Percentiles rank a stretch among this genome's conserved stretches.
phyloP scores from a whole-genome alignment of 2,113 vertebrate genomes.

The Eptesicus fuscus region DNA sequence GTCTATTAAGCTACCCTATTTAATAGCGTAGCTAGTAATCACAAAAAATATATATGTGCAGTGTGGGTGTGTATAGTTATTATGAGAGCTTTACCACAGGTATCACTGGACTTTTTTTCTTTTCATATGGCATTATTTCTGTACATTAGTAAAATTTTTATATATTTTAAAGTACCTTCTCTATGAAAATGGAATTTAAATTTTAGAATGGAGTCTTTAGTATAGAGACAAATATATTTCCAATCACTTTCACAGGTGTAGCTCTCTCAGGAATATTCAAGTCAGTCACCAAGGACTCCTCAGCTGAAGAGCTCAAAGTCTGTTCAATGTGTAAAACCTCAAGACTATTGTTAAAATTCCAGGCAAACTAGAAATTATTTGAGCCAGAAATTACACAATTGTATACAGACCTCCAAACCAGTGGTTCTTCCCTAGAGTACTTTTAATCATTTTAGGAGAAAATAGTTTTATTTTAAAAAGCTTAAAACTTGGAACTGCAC shows the following conservation, averaged over 20 bases:
- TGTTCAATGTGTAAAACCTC: constrained; percentile 49
- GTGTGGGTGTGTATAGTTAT: background rate
- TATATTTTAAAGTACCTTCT: constrained; percentile 30
- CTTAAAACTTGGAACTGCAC: constrained; percentile 42
- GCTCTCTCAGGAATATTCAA: constrained; percentile 29
- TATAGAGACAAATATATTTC: background rate
- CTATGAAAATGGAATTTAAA: constrained; percentile 11
- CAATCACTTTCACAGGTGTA: background rate
- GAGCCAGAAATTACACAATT: constrained; percentile 62
- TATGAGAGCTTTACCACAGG: background rate
- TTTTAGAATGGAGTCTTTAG: background rate
- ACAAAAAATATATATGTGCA: constrained; percentile 38
- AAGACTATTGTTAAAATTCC: constrained; percentile 70
- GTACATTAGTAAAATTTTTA: background rate
- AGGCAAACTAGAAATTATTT: constrained; percentile 57
- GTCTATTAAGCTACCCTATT: constrained; percentile 17
- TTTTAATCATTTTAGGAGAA: constrained; percentile 55
- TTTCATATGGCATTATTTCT: constrained; percentile 17
- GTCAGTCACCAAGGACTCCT: background rate
- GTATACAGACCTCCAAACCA: constrained; percentile 56
- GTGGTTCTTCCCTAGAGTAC: constrained; percentile 53
- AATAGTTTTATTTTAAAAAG: constrained; percentile 54
- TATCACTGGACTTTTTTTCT: background rate
- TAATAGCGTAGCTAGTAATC: constrained; percentile 26
- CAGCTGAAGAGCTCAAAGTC: background rate